Evolutionary conservation across 2,888 invertebrate genomes (phyloP).

Genomic region (Acrobasis consociella): DNA sequence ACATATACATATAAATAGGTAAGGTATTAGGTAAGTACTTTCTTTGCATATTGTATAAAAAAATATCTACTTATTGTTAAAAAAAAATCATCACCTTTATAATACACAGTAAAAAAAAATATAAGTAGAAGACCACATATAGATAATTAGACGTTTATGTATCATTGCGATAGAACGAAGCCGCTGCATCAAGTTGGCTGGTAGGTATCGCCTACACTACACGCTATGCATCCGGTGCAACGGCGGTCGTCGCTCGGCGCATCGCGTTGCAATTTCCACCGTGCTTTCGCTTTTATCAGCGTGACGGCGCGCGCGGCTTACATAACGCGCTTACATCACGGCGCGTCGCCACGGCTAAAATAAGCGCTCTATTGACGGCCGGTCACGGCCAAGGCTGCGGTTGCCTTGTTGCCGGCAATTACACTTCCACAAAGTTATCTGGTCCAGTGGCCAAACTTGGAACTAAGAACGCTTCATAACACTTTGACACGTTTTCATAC

Average conservation of each 20-base stretch:
- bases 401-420: slow-evolving; percentile 68
- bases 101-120: no score
- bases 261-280: slow-evolving; percentile 60
- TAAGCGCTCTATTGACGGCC: slow-evolving; percentile 72
- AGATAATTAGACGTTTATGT: no score
- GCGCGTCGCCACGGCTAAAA: slow-evolving; percentile 76
- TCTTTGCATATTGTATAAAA: no score
- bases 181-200: background rate
- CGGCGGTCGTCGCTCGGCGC: slow-evolving; percentile 33
- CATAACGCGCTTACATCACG: slow-evolving; percentile 75
- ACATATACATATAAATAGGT: no score
- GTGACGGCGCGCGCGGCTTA: slow-evolving; percentile 59
- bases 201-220: slow-evolving; percentile 5
- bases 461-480: slow-evolving; percentile 3
- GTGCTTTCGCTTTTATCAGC: slow-evolving; percentile 75
- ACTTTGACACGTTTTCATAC: background rate
- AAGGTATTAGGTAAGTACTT: no score
- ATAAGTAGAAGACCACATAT: no score
- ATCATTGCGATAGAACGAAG: background rate
- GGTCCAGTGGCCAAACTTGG: background rate
- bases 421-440: slow-evolving; percentile 11
- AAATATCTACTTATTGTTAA: no score
- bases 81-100: no score
- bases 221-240: slow-evolving; percentile 11
- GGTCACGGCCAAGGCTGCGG: slow-evolving; percentile 81